A percentile compares a stretch with the other conserved stretches of the same genome.
Conservation (phyloP, 1,140 invertebrate species). For the Ostrea edulis region DNA sequence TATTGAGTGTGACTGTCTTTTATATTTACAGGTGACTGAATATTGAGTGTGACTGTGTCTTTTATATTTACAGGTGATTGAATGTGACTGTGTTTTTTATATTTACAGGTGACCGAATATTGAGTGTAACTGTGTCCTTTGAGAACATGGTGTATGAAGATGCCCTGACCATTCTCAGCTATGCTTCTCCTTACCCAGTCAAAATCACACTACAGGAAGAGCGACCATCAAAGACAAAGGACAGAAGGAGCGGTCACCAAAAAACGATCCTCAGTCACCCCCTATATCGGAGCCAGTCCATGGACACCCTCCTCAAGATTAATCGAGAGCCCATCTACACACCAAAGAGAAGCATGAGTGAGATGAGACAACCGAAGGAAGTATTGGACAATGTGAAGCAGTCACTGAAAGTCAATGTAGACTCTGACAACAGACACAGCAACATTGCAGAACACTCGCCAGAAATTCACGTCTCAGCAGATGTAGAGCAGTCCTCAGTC, state of each 20-base stretch:
- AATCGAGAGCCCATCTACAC: constrained; percentile 50
- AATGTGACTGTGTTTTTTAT: not conserved
- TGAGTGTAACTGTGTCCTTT: constrained; percentile 91
- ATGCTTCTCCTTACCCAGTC: constrained; percentile 94
- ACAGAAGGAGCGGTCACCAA: constrained; percentile 51
- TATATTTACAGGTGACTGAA: no score
- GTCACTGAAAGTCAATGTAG: not conserved
- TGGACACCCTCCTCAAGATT: constrained; percentile 81
- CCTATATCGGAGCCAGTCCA: constrained; percentile 85
- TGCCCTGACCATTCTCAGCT: constrained; percentile 91
- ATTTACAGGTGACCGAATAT: constrained; percentile 90
- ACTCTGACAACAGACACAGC: not conserved
- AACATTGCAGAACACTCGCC: not conserved
- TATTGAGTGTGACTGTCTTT: constrained; percentile 91
- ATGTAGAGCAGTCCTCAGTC: not conserved
- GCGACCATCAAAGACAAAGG: constrained; percentile 45
- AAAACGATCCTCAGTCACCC: constrained; percentile 81
- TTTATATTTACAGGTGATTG: no score
- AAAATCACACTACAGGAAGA: constrained; percentile 72
- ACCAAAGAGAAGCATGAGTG: constrained; percentile 69
- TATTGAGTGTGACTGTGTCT: not conserved
- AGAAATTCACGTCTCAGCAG: not conserved
- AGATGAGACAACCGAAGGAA: constrained; percentile 57
- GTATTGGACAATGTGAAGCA: not conserved
- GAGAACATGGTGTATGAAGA: constrained; percentile 94